These are phyloP conservation scores for Resseliella maxima DNA, from an alignment of 2,888 invertebrate species.

Conservation along the genomic window DNA sequence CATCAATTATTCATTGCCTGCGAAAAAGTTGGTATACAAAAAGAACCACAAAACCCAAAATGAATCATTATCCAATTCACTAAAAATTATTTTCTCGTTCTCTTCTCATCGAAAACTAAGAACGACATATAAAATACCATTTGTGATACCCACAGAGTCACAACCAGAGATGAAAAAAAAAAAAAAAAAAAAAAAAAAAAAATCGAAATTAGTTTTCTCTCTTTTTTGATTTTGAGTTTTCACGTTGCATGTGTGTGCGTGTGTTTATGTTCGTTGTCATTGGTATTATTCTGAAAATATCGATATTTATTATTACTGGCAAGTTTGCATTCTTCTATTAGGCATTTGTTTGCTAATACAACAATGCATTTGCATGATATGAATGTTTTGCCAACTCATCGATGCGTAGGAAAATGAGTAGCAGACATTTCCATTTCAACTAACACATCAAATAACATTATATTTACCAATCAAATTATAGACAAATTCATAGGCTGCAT, in stretches of 20 bases:
- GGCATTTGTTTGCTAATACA: too few relatives aligned
- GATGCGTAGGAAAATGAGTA: neutral
- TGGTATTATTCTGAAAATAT: neutral
- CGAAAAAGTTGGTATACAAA: neutral
- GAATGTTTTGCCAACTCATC: too few relatives aligned
- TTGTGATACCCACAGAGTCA: neutral
- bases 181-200: constrained; percentile 27
- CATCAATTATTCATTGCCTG: neutral
- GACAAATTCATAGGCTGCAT: neutral
- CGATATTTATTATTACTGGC: neutral
- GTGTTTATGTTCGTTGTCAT: constrained; percentile 23
- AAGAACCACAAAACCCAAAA: constrained; percentile 47
- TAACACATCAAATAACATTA: neutral
- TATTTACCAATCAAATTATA: neutral
- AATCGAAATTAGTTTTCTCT: constrained; percentile 46
- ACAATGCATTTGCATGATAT: too few relatives aligned
- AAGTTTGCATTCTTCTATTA: too few relatives aligned
- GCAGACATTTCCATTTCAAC: neutral
- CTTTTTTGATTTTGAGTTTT: constrained; percentile 19
- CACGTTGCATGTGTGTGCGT: too few relatives aligned
- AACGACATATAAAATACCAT: neutral
- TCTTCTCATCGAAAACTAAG: neutral
- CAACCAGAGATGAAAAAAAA: neutral
- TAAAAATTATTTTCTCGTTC: constrained; percentile 40
- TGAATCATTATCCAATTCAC: constrained; percentile 47